phyloP scores from a whole-genome alignment of 2,888 invertebrate species.

The Cabera pusaria region DNA sequence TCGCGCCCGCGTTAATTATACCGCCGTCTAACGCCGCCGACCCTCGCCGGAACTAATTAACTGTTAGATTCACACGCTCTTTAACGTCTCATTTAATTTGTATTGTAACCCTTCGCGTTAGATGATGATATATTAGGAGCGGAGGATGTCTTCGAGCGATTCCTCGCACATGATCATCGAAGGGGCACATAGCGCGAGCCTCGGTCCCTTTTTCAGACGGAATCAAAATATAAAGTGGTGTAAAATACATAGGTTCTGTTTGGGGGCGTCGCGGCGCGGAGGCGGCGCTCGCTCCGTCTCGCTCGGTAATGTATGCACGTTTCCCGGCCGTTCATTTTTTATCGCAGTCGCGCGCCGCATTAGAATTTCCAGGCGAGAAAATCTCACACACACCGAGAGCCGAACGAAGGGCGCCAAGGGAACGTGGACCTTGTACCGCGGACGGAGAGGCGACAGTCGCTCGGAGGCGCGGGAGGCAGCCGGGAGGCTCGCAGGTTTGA shows the following conservation, averaged over 20 bases:
- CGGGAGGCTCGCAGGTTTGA: conserved; percentile 32
- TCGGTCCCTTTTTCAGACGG: conserved; percentile 61
- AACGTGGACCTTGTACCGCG: conserved; percentile 18
- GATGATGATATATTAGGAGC: conserved; percentile 11
- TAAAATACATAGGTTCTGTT: conserved; percentile 53
- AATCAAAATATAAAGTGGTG: conserved; percentile 70
- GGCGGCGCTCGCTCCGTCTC: conserved; percentile 58
- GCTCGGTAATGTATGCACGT: conserved; percentile 78
- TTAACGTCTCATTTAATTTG: conserved; percentile 20
- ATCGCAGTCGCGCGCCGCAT: conserved; percentile 81
- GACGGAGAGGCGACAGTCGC: conserved; percentile 13
- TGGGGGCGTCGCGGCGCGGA: conserved; percentile 39
- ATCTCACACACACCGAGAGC: conserved; percentile 66
- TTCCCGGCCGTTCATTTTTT: conserved; percentile 80
- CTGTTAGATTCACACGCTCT: conserved; percentile 53
- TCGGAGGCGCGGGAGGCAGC: conserved; percentile 29
- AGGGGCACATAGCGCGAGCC: conserved; percentile 47
- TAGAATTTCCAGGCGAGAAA: conserved; percentile 83
- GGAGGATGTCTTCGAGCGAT: background rate
- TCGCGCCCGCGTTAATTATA: conserved; percentile 43
- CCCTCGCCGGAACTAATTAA: conserved; percentile 55
- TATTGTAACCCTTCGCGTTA: conserved; percentile 27
- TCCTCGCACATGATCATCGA: conserved; percentile 45
- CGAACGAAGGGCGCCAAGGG: background rate
- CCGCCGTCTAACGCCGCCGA: conserved; percentile 55